Evolutionary conservation across 1,140 invertebrate genomes (phyloP).

Genomic region (Macrobrachium rosenbergii): DNA sequence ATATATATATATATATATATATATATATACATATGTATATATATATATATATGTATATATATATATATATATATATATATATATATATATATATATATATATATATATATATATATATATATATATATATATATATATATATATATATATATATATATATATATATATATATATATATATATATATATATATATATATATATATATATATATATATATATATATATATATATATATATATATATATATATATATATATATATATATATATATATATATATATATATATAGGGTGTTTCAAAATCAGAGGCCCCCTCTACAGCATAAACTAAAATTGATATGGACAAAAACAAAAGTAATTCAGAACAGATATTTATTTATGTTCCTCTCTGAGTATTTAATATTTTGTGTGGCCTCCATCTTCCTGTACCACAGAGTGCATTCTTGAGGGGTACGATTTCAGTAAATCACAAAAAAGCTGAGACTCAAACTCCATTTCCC

Average conservation of each 20-base stretch:
- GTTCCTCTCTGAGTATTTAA: no score
- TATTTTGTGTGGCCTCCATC: no score
- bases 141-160: slow-evolving; percentile 13
- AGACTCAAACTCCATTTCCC: no score
- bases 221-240: slow-evolving; percentile 14
- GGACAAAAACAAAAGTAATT: no score
- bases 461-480: no score
- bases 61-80: not conserved
- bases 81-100: slow-evolving; percentile 3
- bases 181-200: not conserved
- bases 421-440: no score
- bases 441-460: no score
- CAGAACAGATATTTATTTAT: no score
- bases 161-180: slow-evolving; percentile 6
- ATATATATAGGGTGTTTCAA: slow-evolving; percentile 3
- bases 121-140: not conserved
- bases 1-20: not conserved
- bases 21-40: not conserved
- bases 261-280: slow-evolving; percentile 17
- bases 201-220: not conserved
- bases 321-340: no score
- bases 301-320: no score
- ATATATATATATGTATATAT: not conserved
- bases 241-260: slow-evolving; percentile 17
- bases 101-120: slow-evolving; percentile 14